phyloP scores from a whole-genome alignment of 2,113 vertebrate species.

The Poeciliopsis prolifica region DNA sequence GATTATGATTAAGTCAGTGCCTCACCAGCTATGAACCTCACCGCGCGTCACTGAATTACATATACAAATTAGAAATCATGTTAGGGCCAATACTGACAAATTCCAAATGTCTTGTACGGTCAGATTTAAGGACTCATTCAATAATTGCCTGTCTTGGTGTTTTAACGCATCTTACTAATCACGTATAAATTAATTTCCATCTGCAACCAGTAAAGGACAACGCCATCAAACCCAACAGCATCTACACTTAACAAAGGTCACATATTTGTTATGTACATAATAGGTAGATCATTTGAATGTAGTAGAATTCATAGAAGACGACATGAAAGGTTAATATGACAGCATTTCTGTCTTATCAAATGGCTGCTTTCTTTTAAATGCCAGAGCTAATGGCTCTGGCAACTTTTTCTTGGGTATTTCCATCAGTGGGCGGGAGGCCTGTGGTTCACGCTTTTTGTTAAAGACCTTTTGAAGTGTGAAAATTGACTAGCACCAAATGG shows the following conservation, averaged over 20 bases:
- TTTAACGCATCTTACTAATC: neutral
- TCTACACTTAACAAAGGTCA: slow-evolving; percentile 54
- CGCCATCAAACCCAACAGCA: slow-evolving; percentile 51
- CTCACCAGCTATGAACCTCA: too few species aligned
- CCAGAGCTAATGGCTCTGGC: slow-evolving; percentile 41
- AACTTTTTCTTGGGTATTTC: slow-evolving; percentile 34
- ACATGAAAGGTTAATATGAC: slow-evolving; percentile 50
- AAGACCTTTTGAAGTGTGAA: slow-evolving; percentile 67
- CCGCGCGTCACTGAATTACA: neutral
- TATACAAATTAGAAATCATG: neutral
- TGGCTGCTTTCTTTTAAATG: slow-evolving; percentile 45
- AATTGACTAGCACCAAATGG: slow-evolving; percentile 44
- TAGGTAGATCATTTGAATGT: slow-evolving; percentile 42
- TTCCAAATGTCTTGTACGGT: too few species aligned
- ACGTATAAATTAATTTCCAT: neutral
- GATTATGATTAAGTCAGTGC: too few species aligned
- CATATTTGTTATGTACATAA: slow-evolving; percentile 54
- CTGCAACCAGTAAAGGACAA: slow-evolving; percentile 60
- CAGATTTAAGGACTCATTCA: neutral
- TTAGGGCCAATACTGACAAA: neutral
- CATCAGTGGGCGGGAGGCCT: slow-evolving; percentile 27
- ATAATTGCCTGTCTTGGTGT: neutral
- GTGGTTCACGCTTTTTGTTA: slow-evolving; percentile 39
- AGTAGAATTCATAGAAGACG: slow-evolving; percentile 34
- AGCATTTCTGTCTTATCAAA: slow-evolving; percentile 44